Evolutionary conservation across 2,888 invertebrate species (phyloP), one percentile per base, ranked within the genome.

Genomic region (Harmothoe impar): DNA sequence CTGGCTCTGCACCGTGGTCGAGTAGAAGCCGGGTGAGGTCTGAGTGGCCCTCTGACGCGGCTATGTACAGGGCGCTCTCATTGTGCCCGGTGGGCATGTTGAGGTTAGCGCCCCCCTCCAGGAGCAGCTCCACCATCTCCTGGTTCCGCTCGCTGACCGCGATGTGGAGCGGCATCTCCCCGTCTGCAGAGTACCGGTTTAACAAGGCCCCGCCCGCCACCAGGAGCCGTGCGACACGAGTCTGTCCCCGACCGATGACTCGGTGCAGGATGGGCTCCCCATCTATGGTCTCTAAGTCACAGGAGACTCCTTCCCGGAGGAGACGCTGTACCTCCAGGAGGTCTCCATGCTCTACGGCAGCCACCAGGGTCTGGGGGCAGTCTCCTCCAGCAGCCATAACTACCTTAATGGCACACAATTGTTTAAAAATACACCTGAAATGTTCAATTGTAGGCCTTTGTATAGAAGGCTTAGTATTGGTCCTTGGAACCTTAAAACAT

Each of bases 221-320:
- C 35, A 84, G 51, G 0, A 84, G 23, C 15, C 25, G 23, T 23
- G 51, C 84, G 33, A 84, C 33, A 35, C 17, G 1, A 7, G 29
- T 51, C n/a, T 84, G 43, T 1, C 84, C 84, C 20, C n/a, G 0
- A 1, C 43, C 25, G 51, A 84, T 35, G 25, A 84, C 84, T 0
- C 51, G 84, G 84, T 84, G 84, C 3, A 84, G 84, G 35, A 84
- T 3, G 84, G 84, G 84, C n/a, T 84, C 84, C 0, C 35, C 84
- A 43, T 84, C 43, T 17, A 84, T 35, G 5, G 84, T 51, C 35
- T 84, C 35, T 3, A 51, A 35, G 84, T 84, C 84, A 84, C 43
- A 51, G 35, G 20, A 51, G 43, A 12, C 43, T 20, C 35, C 84
- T 20, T 0, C 33, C 84, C 33, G 35, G 23, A 84, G 29, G 43